Evolutionary conservation across 30 jellyfish, hydroid and myxozoan species (phyloP), one percentile per base, ranked within the genome.

Genomic region (Haliclystus octoradiatus): DNA sequence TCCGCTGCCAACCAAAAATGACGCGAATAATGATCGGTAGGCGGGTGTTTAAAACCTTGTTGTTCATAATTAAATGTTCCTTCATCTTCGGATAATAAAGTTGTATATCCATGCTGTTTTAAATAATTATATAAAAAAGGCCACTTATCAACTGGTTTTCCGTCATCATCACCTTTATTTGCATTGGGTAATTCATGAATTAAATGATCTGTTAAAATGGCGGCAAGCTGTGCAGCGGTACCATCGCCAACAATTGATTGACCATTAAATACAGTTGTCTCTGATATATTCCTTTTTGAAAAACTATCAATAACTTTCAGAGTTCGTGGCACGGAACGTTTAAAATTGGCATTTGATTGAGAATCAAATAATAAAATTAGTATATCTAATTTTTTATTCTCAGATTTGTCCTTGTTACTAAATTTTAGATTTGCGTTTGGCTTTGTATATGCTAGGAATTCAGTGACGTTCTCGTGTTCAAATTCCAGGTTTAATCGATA

Each of bases 181-280:
- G 82, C 77, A 49, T 82, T 88, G 2, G 94, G 94, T 9, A 82
- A 63, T 14, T 82, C 71, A 74, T 80, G 78, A 9, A 67, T 83
- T 22, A 67, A 62, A 24, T 47, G 83, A 14, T 88, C 94, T 1
- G 83, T 68, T 3, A 77, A 34, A 26, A 84, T 62, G 15, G 92
- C 92, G 23, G 82, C 66, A 5, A 84, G 67, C 70, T 84, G 95
- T 9, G 95, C 84, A 7, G 95, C 76, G 15, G 95, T 84, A 24
- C 95, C 95, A 65, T 84, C 95, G 4, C 95, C 95, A n/a, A 84
- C 95, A 1, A 84, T 84, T 1, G 92, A 26, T n/a, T 84, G 92
- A 0, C 92, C 92, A 31, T 76, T 66, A 50, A 75, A 84, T 34
- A 73, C 51, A 28, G 76, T 72, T 0, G 83, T n/a, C n/a, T n/a